phyloP scores from a whole-genome alignment of 2,888 invertebrate genomes.

The Anthrax anthrax region DNA sequence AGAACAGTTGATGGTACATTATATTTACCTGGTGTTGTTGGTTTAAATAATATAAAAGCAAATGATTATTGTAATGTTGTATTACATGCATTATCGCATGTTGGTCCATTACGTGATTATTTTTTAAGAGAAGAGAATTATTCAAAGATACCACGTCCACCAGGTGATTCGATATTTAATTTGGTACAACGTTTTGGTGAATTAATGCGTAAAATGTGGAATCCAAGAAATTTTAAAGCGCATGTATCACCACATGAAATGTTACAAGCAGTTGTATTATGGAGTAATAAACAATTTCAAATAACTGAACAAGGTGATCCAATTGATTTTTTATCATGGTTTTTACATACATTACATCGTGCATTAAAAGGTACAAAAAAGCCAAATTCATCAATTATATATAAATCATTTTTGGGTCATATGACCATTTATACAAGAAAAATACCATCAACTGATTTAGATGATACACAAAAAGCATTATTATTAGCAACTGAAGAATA shows the following conservation, averaged over 20 bases:
- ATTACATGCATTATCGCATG: constrained; percentile 87
- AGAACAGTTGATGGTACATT: constrained; percentile 92
- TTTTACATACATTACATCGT: constrained; percentile 87
- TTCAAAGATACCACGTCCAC: constrained; percentile 72
- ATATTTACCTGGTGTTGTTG: constrained; percentile 94
- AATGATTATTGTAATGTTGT: constrained; percentile 99
- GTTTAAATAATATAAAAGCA: constrained; percentile 97
- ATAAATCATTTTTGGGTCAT: constrained; percentile 84
- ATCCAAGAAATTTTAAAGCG: constrained; percentile 96
- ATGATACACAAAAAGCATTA: constrained; percentile 72
- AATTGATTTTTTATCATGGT: constrained; percentile 96
- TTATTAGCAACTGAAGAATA: constrained; percentile 72
- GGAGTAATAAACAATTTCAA: constrained; percentile 94
- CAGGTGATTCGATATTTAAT: constrained; percentile 86
- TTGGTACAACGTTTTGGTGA: constrained; percentile 88
- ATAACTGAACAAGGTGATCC: constrained; percentile 98
- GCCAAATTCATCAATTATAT: constrained; percentile 78
- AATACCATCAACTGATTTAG: constrained; percentile 82
- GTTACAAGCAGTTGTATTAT: constrained; percentile 94
- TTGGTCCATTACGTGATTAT: constrained; percentile 85
- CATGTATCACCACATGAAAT: constrained; percentile 99
- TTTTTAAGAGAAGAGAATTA: constrained; percentile 92
- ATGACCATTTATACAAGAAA: constrained; percentile 85
- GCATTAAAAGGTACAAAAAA: constrained; percentile 88
- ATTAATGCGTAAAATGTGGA: constrained; percentile 94